These are phyloP conservation scores for Cephus runcator DNA, from an alignment of 2,888 invertebrate species.

Conservation along the genomic window DNA sequence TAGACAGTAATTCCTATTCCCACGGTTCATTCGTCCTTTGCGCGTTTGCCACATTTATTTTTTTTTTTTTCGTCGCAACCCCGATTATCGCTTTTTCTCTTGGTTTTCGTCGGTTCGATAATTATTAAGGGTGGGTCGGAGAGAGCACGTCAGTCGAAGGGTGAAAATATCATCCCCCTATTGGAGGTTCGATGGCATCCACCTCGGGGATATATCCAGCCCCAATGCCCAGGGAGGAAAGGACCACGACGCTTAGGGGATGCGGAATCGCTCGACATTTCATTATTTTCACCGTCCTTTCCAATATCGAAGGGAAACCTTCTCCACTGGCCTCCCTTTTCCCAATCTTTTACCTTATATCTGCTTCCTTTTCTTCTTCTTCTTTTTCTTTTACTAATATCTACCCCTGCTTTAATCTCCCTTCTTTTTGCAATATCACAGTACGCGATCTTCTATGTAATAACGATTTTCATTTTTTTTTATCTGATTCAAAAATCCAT, in stretches of 20 bases:
- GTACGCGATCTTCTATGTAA: neutral
- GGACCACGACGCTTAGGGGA: neutral
- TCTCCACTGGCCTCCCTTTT: neutral
- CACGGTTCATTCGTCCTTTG: neutral
- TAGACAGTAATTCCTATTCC: neutral
- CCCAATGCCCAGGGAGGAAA: neutral
- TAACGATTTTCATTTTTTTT: neutral
- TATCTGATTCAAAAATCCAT: neutral
- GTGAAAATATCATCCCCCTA: conserved; percentile 18
- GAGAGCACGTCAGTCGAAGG: conserved; percentile 7
- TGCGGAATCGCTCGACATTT: conserved; percentile 13
- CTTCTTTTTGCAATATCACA: neutral
- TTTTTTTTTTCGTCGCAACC: neutral
- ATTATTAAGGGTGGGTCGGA: neutral
- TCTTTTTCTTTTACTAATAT: neutral
- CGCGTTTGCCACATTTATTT: neutral
- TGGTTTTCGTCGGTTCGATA: neutral
- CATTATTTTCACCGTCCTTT: conserved; percentile 23
- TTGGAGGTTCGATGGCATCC: conserved; percentile 9
- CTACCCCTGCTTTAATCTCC: neutral
- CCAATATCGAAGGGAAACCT: conserved; percentile 12
- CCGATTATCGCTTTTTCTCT: neutral
- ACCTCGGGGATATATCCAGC: neutral
- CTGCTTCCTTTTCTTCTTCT: neutral
- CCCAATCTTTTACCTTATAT: neutral